phyloP scores from a whole-genome alignment of 2,113 vertebrate species.

The Heterochromis multidens region DNA sequence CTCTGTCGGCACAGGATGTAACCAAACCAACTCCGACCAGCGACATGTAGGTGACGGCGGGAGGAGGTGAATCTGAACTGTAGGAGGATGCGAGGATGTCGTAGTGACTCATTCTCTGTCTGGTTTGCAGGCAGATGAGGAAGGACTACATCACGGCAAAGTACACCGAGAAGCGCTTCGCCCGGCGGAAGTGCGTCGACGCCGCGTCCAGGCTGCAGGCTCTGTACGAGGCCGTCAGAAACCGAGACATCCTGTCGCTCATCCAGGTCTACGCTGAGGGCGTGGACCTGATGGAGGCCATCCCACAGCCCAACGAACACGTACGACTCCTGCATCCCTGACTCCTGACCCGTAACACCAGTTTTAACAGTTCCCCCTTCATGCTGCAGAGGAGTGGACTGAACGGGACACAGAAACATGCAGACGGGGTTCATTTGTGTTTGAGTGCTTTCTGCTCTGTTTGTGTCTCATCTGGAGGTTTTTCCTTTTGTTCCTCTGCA shows the following conservation, averaged over 20 bases:
- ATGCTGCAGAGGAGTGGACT: too few species aligned
- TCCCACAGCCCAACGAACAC: constrained; percentile 86
- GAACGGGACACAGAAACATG: too few species aligned
- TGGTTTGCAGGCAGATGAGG: constrained; percentile 82
- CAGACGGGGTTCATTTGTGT: too few species aligned
- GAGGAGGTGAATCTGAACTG: background rate
- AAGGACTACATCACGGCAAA: constrained; percentile 97
- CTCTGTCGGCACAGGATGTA: constrained; percentile 76
- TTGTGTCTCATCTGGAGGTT: too few species aligned
- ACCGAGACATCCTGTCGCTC: constrained; percentile 85
- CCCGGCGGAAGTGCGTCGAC: constrained; percentile 76
- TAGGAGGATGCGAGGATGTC: background rate
- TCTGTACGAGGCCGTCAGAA: constrained; percentile 86
- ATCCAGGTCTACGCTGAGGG: constrained; percentile 92
- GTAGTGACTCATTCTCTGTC: background rate
- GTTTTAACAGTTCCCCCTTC: too few species aligned
- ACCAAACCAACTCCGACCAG: constrained; percentile 87
- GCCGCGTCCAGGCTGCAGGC: constrained; percentile 73
- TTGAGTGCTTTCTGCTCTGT: too few species aligned
- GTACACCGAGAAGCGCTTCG: constrained; percentile 90
- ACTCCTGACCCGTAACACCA: too few species aligned
- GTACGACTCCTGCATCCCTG: constrained; percentile 66
- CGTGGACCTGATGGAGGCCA: constrained; percentile 87
- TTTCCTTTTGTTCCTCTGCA: background rate
- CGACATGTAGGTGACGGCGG: constrained; percentile 85